Base-by-base conservation (phyloP, 2,113 vertebrate species). In the Meleagris gallopavo region DNA sequence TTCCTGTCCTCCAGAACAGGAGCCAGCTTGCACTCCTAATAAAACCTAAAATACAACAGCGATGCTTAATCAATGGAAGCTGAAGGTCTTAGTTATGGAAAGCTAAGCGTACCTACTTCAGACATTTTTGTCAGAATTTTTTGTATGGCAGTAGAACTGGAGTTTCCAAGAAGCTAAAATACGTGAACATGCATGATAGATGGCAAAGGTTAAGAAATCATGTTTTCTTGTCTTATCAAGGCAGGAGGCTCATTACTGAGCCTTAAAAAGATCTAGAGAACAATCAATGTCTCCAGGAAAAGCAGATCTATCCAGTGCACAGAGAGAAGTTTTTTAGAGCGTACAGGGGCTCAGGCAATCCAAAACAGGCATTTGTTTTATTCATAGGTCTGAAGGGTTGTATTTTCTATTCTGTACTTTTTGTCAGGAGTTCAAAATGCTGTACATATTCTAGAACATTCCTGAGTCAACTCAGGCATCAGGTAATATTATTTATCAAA, bases 111-210 rank as follows among this genome's bases (percentile, higher is more conserved):
- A 43, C 32, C 43, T 18, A 60, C 17, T 20, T 10, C 17, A n/a
- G 40, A 45, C 4, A 17, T 2, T 9, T 45, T 55, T 4, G 13
- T 3, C 12, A 48, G 22, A 32, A 11, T 58, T 71, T 71, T 4
- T 66, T 7, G 24, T 7, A 29, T 0, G 3, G 66, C 36, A 60
- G 15, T 40, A 32, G 32, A 83, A 76, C 0, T 1, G 3, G 32
- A 46, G 29, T 32, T 9, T 62, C 66, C 40, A 40, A 61, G 48
- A 70, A 60, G 71, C 13, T 41, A 46, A 84, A 84, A 41, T 4
- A 8, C 6, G 34, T 36, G 25, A 13, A 10, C 0, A 1, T 25
- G 41, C 46, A 54, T 57, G 6, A 8, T 0, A 38, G 22, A 17
- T 14, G 25, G 32, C 2, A 8, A 72, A 57, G 54, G 36, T 7